Evolutionary conservation across 2,888 invertebrate species (phyloP).

Genomic region (Drosophila neotestacea): DNA sequence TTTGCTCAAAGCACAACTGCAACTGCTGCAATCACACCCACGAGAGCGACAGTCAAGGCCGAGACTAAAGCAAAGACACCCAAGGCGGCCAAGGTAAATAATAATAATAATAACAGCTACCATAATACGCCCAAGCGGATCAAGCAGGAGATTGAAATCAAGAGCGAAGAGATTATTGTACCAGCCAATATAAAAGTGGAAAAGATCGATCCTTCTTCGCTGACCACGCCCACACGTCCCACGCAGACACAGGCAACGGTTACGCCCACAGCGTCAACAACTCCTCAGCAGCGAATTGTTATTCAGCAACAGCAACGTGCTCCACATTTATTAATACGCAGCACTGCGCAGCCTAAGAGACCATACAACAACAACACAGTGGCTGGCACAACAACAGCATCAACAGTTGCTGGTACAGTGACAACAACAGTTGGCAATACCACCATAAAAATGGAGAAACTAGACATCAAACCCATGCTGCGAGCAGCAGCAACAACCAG

Average conservation of each 20-base stretch:
- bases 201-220: slow-evolving; percentile 74
- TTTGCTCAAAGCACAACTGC: slow-evolving; percentile 86
- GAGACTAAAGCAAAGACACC: slow-evolving; percentile 15
- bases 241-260: slow-evolving; percentile 23
- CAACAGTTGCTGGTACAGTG: slow-evolving; percentile 24
- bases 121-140: slow-evolving; percentile 80
- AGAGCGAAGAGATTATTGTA: slow-evolving; percentile 82
- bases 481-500: slow-evolving; percentile 47
- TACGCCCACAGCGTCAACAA: slow-evolving; percentile 18
- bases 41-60: slow-evolving; percentile 13
- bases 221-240: slow-evolving; percentile 28
- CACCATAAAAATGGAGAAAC: slow-evolving; percentile 82
- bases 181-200: slow-evolving; percentile 82
- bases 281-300: slow-evolving; percentile 52
- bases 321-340: slow-evolving; percentile 53
- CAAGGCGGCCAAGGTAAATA: slow-evolving; percentile 53
- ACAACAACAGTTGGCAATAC: slow-evolving; percentile 72
- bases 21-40: slow-evolving; percentile 11
- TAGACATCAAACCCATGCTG: slow-evolving; percentile 82
- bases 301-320: slow-evolving; percentile 68
- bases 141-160: slow-evolving; percentile 84
- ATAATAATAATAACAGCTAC: slow-evolving; percentile 67
- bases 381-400: slow-evolving; percentile 13
- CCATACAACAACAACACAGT: slow-evolving; percentile 59
- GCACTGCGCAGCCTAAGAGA: slow-evolving; percentile 60